Percentiles rank a stretch among this genome's conserved stretches.
phyloP scores from a whole-genome alignment of 2,113 vertebrate species.

The Phylloscopus trochilus region DNA sequence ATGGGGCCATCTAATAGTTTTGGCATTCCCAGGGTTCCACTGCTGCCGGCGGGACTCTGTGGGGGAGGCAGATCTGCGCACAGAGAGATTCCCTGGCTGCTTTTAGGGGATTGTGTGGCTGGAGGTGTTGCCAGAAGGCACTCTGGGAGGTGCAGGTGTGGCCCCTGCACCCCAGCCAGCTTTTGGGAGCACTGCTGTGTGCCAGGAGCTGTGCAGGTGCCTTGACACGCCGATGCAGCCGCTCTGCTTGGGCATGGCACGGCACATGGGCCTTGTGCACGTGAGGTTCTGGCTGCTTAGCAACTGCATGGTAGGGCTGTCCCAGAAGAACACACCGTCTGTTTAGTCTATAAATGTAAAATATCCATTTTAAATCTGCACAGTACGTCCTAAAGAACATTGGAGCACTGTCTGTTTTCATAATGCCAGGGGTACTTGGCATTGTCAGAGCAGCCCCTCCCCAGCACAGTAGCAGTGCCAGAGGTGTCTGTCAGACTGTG shows the following conservation, averaged over 20 bases:
- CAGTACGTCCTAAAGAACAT: neutral
- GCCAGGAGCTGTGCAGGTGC: neutral
- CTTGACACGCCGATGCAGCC: neutral
- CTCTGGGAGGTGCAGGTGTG: neutral
- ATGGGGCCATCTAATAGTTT: neutral
- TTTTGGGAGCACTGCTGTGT: neutral
- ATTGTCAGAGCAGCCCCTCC: neutral
- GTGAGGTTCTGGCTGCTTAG: neutral
- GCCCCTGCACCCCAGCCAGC: neutral
- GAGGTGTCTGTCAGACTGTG: neutral
- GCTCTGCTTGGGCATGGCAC: fast-evolving
- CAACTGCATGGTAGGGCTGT: neutral
- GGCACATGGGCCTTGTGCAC: neutral
- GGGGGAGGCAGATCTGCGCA: fast-evolving
- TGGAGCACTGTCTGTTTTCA: neutral
- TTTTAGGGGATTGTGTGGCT: neutral
- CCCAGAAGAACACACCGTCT: neutral
- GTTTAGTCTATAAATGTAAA: slow-evolving; percentile 14
- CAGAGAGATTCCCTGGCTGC: neutral
- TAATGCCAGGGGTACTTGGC: neutral
- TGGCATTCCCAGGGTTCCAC: neutral
- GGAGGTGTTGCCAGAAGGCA: neutral
- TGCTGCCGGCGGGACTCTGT: fast-evolving
- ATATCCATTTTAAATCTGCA: neutral
- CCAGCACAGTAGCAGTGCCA: neutral